Evolutionary conservation across 1,140 invertebrate species (phyloP), one percentile per base, ranked within the genome.

Genomic region (Helicoverpa armigera): DNA sequence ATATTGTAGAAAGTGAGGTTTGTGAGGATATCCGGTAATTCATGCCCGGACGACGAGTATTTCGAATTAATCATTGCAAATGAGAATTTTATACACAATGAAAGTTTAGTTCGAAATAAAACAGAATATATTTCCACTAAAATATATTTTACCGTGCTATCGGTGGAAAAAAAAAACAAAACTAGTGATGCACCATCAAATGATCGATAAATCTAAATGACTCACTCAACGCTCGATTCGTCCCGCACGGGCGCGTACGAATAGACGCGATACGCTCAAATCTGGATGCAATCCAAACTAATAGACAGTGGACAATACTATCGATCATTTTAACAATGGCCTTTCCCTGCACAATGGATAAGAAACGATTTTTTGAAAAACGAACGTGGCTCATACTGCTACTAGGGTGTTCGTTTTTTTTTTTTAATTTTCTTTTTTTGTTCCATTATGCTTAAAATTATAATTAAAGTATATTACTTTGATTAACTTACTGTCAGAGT

Each of bases 281-380:
- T 69, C 83, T 86, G 84, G 85, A 82, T 82, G 74, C 82, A 83
- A 84, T 87, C 81, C 86, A 83, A 86, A 85, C 84, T 85, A 85
- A 86, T 85, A 85, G 81, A 83, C 67, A 80, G 69, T 82, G 81
- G 72, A 86, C 83, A 85, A 84, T 84, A 60, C 82, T 83, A 86
- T 88, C 80, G 82, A 85, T 88, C 85, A 85, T 83, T 51, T 53
- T 56, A 79, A 84, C 84, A 86, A 87, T 85, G 74, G 58, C 61
- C 75, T 67, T 53, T 74, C 53, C 29, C 75, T 4, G 13, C 18
- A 78, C 75, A 65, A 78, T 54, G 23, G 51, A 43, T n/a, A 78
- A 67, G 31, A 78, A 67, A 67, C 63, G 73, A 76, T 76, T 50
- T 50, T 77, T 65, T 67, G 43, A 63, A 63, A 67, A 67, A 50